Evolutionary conservation across 2,888 invertebrate genomes (phyloP), one percentile per base, ranked within the genome.

Genomic region (Himalopsyche anomala): DNA sequence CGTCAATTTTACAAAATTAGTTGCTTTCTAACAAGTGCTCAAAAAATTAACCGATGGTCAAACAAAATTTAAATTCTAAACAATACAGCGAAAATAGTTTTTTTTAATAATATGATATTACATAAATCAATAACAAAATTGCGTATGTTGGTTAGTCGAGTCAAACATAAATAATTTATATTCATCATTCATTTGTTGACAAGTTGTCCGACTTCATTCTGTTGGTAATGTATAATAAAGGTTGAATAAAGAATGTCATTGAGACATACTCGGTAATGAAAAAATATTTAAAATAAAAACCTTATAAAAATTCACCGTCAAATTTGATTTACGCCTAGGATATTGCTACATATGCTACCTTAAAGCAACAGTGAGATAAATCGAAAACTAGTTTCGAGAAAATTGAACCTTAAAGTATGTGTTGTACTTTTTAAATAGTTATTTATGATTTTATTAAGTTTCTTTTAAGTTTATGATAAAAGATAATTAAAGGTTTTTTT

Each of bases 251-350:
- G 38, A 74, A 74, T 74, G 74, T 74, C 69, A 74, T 74, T 74
- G 69, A 36, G 69, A 19, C 69, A 69, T 69, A 69, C 69, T 69
- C 69, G 69, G 69, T 69, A 69, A 36, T 69, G 69, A 69, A 28
- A 69, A 69, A 19, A 69, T 28, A 19, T 69, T 11, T n/a, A n/a
- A n/a, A 69, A 69, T 36, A 69, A 62, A 69, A 11, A 28, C 36
- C 11, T 69, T 69, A 36, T 36, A 12, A 69, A 28, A 69, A 1
- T 28, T 69, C 12, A 36, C 36, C 36, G 69, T 36, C 36, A 12
- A 36, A 36, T 9, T 74, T 74, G 1, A 74, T 36, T 74, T 74
- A 36, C 74, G 74, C 28, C 36, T 36, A 38, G 12, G 36, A 15
- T 36, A 74, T 74, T 74, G 62, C n/a, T 11, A 36, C 9, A 74